A percentile compares a stretch with the other conserved stretches of the same genome.
These are phyloP conservation scores for Phyllotreta striolata DNA, from an alignment of 2,888 invertebrate genomes.

Conservation along the genomic window DNA sequence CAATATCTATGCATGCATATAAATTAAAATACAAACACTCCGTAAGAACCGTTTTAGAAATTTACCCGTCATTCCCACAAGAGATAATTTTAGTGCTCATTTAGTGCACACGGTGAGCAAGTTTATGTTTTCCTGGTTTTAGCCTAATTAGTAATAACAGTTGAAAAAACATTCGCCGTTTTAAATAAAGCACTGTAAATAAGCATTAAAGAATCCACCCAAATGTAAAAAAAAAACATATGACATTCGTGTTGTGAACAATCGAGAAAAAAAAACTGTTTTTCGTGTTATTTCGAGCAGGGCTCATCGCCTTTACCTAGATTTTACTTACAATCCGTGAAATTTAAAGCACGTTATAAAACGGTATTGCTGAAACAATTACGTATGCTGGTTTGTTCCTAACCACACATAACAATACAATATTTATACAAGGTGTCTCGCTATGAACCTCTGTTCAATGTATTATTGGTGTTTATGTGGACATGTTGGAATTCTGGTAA, in stretches of 20 bases:
- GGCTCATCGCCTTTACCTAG: slow-evolving; percentile 1
- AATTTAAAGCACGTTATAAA: slow-evolving; percentile 21
- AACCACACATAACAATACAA: slow-evolving; percentile 10
- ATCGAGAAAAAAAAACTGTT: slow-evolving; percentile 3
- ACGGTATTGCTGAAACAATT: slow-evolving; percentile 21
- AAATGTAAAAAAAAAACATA: slow-evolving; percentile 7
- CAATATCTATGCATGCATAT: too few relatives aligned
- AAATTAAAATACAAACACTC: too few relatives aligned
- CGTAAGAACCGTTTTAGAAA: too few relatives aligned
- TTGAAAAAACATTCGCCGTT: too few relatives aligned
- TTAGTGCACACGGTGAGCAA: too few relatives aligned
- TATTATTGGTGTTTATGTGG: too few relatives aligned
- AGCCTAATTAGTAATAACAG: too few relatives aligned
- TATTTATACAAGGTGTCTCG: slow-evolving; percentile 1
- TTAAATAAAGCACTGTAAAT: background rate
- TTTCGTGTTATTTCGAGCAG: slow-evolving; percentile 17
- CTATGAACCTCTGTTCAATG: background rate
- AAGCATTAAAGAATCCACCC: background rate
- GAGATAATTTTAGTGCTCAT: too few relatives aligned
- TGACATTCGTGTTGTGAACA: slow-evolving; percentile 9
- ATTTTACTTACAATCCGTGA: slow-evolving; percentile 22
- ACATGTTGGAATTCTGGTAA: too few relatives aligned
- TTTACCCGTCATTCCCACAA: too few relatives aligned
- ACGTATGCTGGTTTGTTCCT: slow-evolving; percentile 8
- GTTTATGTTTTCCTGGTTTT: too few relatives aligned